phyloP scores from a whole-genome alignment of 2,113 vertebrate species.

The Oncorhynchus masou region DNA sequence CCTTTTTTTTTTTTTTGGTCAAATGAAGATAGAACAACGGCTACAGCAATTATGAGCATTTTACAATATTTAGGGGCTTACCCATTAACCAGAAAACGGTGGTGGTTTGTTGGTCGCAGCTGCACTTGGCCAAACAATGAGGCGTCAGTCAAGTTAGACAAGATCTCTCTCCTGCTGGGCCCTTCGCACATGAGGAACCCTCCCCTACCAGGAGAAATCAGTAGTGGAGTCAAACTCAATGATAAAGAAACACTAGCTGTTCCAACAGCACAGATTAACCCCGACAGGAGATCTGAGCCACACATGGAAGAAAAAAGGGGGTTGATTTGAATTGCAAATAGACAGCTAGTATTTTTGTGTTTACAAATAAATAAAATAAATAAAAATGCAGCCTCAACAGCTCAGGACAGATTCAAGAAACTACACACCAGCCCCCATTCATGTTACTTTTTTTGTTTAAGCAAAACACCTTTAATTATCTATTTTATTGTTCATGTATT shows the following conservation, averaged over 20 bases:
- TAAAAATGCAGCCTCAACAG: not conserved
- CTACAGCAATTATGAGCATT: not conserved
- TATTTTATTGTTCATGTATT: too few relatives aligned
- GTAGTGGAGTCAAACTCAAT: conserved; percentile 64
- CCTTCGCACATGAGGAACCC: not conserved
- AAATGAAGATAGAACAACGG: too few relatives aligned
- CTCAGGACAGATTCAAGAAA: not conserved
- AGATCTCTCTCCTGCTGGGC: conserved; percentile 41
- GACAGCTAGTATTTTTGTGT: not conserved
- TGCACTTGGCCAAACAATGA: conserved; percentile 26
- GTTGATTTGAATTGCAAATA: not conserved
- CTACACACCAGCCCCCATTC: not conserved
- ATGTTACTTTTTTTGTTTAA: too few relatives aligned
- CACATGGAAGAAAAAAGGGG: conserved; percentile 10
- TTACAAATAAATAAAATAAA: not conserved
- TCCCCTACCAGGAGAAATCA: conserved; percentile 71
- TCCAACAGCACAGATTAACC: conserved; percentile 75
- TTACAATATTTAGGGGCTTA: not conserved
- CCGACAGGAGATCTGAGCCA: conserved; percentile 12
- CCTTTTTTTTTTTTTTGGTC: too few relatives aligned
- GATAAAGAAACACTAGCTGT: conserved; percentile 84
- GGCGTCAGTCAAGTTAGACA: conserved; percentile 21
- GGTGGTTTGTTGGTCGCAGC: too few relatives aligned
- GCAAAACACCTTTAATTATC: too few relatives aligned
- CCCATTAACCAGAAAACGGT: too few relatives aligned